Evolutionary conservation across 2,113 vertebrate species (phyloP).

Genomic region (Eulemur macaco): DNA sequence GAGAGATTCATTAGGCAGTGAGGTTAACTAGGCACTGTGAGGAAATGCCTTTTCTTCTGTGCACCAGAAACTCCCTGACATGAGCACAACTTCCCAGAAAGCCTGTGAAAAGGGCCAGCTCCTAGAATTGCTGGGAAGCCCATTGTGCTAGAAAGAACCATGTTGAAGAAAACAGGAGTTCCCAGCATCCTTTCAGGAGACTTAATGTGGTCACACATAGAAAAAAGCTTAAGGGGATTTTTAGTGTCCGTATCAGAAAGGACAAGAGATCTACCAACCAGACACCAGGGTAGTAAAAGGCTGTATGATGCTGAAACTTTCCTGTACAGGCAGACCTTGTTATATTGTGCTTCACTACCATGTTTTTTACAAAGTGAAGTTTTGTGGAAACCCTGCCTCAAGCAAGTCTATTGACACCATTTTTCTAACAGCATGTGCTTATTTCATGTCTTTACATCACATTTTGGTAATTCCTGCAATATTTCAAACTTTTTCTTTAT

Average conservation of each 20-base stretch:
- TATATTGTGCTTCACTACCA: not conserved
- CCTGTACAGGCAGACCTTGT: not conserved
- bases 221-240: not conserved
- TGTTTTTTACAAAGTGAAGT: not conserved
- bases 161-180: not conserved
- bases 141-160: not conserved
- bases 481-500: not conserved
- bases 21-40: not conserved
- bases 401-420: not conserved
- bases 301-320: not conserved
- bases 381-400: not conserved
- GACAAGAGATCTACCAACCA: not conserved
- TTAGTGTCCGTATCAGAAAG: not conserved
- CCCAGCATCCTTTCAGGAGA: not conserved
- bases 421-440: not conserved
- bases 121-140: not conserved
- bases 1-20: not conserved
- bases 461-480: not conserved
- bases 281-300: not conserved
- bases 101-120: not conserved
- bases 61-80: not conserved
- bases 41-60: not conserved
- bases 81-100: not conserved
- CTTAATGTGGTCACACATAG: not conserved
- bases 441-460: not conserved